Evolutionary conservation across 2,888 invertebrate species (phyloP).

Genomic region (Dione juno): DNA sequence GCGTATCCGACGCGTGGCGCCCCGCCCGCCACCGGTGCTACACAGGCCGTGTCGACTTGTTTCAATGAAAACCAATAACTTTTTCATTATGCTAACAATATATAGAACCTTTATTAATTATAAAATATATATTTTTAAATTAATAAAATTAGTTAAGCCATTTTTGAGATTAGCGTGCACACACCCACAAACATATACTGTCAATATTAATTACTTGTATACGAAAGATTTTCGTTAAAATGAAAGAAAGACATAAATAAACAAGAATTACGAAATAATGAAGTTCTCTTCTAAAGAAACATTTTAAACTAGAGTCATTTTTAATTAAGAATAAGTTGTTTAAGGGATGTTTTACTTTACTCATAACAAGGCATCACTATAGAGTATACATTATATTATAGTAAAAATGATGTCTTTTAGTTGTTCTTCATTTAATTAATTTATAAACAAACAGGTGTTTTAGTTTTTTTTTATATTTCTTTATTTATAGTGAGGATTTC

Average conservation of each 20-base stretch:
- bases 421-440: slow-evolving; percentile 1
- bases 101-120: not conserved
- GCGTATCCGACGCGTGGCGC: slow-evolving; percentile 48
- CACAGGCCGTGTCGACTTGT: slow-evolving; percentile 35
- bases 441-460: not conserved
- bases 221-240: not conserved
- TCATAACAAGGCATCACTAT: not conserved
- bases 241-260: too few species aligned
- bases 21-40: slow-evolving; percentile 34
- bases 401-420: not conserved
- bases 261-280: too few species aligned
- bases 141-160: too few species aligned
- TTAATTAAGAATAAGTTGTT: slow-evolving; percentile 6
- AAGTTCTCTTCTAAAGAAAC: slow-evolving; percentile 6
- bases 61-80: slow-evolving; percentile 35
- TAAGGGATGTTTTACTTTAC: not conserved
- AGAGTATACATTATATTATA: not conserved
- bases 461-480: too few species aligned
- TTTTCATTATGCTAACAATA: slow-evolving; percentile 21
- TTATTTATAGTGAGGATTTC: too few species aligned
- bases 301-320: slow-evolving; percentile 9
- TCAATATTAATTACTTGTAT: too few species aligned
- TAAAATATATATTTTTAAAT: not conserved
- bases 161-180: too few species aligned
- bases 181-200: too few species aligned